Evolutionary conservation across 2,797 vertebrate genomes (phyloP).

Genomic region (Ceyx erithaca): DNA sequence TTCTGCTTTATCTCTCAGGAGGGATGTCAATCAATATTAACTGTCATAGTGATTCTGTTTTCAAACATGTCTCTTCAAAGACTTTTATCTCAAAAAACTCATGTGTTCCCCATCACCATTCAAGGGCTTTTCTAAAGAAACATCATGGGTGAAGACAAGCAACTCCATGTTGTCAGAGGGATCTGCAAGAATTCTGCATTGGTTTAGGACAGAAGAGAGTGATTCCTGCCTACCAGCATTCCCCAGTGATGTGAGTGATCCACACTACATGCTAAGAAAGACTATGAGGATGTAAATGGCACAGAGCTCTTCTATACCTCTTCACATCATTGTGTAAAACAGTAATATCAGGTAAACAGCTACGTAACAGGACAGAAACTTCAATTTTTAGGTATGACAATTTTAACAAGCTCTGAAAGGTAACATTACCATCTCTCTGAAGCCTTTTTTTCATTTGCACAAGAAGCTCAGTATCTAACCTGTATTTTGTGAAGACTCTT

Average conservation of each 20-base stretch:
- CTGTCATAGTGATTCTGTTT: not conserved
- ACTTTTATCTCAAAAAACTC: not conserved
- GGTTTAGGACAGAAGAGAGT: not conserved
- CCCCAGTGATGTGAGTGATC: not conserved
- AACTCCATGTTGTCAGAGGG: not conserved
- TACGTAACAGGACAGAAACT: not conserved
- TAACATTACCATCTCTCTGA: not conserved
- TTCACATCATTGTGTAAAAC: not conserved
- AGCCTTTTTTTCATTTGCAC: not conserved
- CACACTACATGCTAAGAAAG: not conserved
- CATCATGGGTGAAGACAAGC: not conserved
- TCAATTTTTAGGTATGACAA: not conserved
- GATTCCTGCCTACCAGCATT: not conserved
- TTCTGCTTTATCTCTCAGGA: not conserved
- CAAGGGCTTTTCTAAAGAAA: not conserved
- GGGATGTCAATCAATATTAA: not conserved
- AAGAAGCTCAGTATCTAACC: not conserved
- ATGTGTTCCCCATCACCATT: fast-evolving
- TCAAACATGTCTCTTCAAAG: not conserved
- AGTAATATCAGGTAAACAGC: not conserved
- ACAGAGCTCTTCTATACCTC: not conserved
- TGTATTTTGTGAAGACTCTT: not conserved
- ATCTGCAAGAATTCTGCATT: not conserved
- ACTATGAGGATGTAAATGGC: fast-evolving
- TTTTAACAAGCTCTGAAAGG: not conserved